Evolutionary conservation across 2,113 vertebrate genomes (phyloP), one percentile per base, ranked within the genome.

Genomic region (Dipodomys merriami): DNA sequence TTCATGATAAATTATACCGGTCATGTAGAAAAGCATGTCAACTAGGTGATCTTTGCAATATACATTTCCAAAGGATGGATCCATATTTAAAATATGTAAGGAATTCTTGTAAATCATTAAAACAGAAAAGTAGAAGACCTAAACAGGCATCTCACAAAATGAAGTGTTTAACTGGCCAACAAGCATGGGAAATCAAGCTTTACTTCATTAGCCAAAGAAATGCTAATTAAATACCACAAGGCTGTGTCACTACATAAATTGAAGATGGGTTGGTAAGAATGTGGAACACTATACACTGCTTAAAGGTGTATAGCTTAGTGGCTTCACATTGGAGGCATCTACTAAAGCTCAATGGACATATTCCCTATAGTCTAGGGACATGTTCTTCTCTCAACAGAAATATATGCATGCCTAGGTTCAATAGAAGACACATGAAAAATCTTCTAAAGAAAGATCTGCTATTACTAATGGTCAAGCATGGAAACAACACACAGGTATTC

Each of bases 201-300:
- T 77, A 88, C 53, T 85, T 74, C 57, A 83, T 76, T 57, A 80
- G 53, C 65, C 68, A 85, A 90, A 94, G 73, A 92, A 93, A 94
- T 27, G 27, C 5, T 33, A 91, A 89, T 71, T 71, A 91, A 93
- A 93, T 11, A 79, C 4, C 80, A 94, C 35, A 81, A 60, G 67
- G 6, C 64, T 86, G 62, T 64, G 18, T 33, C 22, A 94, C 77
- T 33, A 83, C 22, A 74, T 77, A 82, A 95, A 86, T 94, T 71
- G 44, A 68, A 84, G 68, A 93, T 27, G 7, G 25, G 44, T 39
- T 79, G 76, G 29, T 80, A 49, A 91, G 71, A 89, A 93, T 25
- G 30, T 22, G 22, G 39, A 71, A 13, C 71, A 85, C 23, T 87
- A 86, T 29, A 82, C 7, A 57, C 35, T 62, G n/a, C 81, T 85